Conservation (phyloP, 2,888 invertebrate species). For the Dinocampus coccinellae region DNA sequence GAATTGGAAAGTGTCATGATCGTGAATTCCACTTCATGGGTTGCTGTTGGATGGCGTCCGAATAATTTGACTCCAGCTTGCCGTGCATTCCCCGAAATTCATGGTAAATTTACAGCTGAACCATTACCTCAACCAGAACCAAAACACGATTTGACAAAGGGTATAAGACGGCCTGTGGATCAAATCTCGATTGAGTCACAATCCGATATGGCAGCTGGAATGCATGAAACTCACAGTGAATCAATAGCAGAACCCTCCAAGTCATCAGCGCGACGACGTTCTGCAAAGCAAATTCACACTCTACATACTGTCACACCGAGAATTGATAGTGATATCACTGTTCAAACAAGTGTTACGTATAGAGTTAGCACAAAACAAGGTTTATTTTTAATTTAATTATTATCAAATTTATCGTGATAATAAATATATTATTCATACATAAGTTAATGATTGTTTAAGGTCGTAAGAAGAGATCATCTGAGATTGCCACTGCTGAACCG, state of each 20-base stretch:
- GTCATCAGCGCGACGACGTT: constrained; percentile 61
- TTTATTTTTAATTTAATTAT: constrained; percentile 42
- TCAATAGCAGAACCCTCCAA: constrained; percentile 56
- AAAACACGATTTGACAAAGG: constrained; percentile 58
- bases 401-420: neutral
- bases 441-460: constrained; percentile 50
- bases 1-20: constrained; percentile 91
- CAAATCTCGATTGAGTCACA: constrained; percentile 61
- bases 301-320: constrained; percentile 51
- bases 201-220: constrained; percentile 64
- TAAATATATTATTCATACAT: neutral
- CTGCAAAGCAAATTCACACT: constrained; percentile 57
- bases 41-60: constrained; percentile 93
- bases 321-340: constrained; percentile 74
- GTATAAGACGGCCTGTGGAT: neutral
- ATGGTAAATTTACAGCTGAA: constrained; percentile 65
- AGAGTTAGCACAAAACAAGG: constrained; percentile 79
- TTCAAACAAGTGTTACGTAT: constrained; percentile 85
- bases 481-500: constrained; percentile 46
- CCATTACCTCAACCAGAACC: constrained; percentile 69
- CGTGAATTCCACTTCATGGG: constrained; percentile 87
- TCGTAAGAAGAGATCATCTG: constrained; percentile 60
- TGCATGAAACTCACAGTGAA: constrained; percentile 62
- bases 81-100: constrained; percentile 83
- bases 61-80: constrained; percentile 80